phyloP scores from a whole-genome alignment of 2,797 vertebrate species.

The Fundulus diaphanus region DNA sequence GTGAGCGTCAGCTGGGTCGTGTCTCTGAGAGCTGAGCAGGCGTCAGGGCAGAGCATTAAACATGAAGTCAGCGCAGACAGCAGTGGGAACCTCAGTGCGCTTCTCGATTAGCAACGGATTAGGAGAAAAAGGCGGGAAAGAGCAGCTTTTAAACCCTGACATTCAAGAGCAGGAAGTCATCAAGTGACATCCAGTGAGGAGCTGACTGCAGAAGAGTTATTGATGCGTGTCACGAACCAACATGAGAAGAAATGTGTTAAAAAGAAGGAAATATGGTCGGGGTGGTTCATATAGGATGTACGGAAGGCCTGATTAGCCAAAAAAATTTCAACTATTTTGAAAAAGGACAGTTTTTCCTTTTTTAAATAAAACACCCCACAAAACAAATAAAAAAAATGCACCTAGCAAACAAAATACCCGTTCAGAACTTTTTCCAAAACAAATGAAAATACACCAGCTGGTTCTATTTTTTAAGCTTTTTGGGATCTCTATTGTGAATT shows the following conservation, averaged over 20 bases:
- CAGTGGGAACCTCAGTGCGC: neutral
- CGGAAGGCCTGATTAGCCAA: neutral
- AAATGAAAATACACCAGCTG: neutral
- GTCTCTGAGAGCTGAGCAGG: slow-evolving; percentile 8
- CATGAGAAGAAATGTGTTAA: slow-evolving; percentile 2
- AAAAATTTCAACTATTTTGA: neutral
- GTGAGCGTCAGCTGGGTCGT: slow-evolving; percentile 28
- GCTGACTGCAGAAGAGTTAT: slow-evolving; percentile 10
- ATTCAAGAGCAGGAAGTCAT: slow-evolving; percentile 16
- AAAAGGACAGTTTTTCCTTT: no score
- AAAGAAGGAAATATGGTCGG: neutral
- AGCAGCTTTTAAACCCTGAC: neutral
- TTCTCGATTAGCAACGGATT: neutral
- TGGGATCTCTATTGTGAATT: neutral
- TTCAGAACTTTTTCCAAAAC: neutral
- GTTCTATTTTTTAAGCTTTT: neutral
- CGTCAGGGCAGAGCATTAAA: slow-evolving; percentile 9
- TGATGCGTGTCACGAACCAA: neutral
- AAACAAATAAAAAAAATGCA: neutral
- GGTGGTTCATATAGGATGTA: neutral
- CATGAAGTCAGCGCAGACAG: slow-evolving; percentile 16
- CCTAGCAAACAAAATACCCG: neutral
- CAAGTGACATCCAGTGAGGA: slow-evolving; percentile 9
- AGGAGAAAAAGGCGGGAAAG: slow-evolving; percentile 18
- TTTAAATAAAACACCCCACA: neutral